A percentile compares a stretch with the other conserved stretches of the same genome.
These are phyloP conservation scores for Sorex fumeus DNA, from an alignment of 2,113 vertebrate species.

Conservation along the genomic window DNA sequence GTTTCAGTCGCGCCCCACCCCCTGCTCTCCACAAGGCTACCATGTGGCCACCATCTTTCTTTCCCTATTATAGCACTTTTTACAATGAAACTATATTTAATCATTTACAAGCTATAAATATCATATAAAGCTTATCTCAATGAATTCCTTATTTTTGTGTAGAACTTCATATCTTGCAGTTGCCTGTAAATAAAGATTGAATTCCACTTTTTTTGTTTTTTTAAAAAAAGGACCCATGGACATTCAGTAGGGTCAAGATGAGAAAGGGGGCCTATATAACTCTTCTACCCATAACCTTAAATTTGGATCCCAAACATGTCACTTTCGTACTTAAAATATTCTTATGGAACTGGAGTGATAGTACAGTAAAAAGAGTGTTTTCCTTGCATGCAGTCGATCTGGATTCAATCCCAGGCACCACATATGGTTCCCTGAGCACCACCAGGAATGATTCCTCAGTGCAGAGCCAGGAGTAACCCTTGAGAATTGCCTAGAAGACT, in stretches of 20 bases:
- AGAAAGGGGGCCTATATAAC: background rate
- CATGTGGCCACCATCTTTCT: too few species aligned
- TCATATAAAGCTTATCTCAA: slow-evolving; percentile 81
- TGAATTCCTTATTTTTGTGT: slow-evolving; percentile 80
- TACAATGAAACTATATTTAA: slow-evolving; percentile 89
- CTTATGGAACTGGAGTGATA: background rate
- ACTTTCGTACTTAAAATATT: slow-evolving; percentile 37
- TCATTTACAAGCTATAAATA: slow-evolving; percentile 86
- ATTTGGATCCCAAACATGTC: background rate
- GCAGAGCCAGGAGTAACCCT: too few species aligned
- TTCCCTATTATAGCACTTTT: slow-evolving; percentile 90
- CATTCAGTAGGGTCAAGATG: background rate
- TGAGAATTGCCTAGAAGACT: too few species aligned
- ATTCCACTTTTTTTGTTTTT: slow-evolving; percentile 71
- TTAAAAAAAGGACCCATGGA: background rate
- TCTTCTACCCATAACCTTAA: background rate
- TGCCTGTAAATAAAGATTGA: slow-evolving; percentile 87
- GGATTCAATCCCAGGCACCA: too few species aligned
- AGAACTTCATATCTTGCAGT: slow-evolving; percentile 78
- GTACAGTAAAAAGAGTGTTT: too few species aligned
- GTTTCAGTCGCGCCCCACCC: too few species aligned
- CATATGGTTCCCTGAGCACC: too few species aligned
- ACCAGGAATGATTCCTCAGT: too few species aligned
- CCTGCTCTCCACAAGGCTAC: too few species aligned
- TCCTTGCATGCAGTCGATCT: too few species aligned